A percentile compares a stretch with the other conserved stretches of the same genome.
These are phyloP conservation scores for Drosophila ironensis DNA, from an alignment of 1,140 invertebrate species.

Conservation along the genomic window DNA sequence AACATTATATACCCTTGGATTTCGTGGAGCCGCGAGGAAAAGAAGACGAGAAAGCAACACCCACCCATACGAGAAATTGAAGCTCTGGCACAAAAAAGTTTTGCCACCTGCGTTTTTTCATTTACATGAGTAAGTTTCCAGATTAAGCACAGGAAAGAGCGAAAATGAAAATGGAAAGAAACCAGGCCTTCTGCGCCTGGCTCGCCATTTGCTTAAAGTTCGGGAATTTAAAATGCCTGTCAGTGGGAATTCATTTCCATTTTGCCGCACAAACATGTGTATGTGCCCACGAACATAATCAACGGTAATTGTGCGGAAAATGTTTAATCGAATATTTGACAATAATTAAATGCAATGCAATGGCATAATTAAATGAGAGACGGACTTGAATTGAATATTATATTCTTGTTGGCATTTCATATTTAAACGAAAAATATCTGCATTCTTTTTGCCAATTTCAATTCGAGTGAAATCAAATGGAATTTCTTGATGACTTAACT, in stretches of 20 bases:
- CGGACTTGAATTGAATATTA: constrained; percentile 1
- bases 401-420: constrained; percentile 7
- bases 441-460: constrained; percentile 13
- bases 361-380: constrained; percentile 16
- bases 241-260: constrained; percentile 12
- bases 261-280: too few species aligned
- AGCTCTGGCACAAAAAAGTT: constrained; percentile 50
- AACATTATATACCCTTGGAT: too few species aligned
- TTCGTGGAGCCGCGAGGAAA: too few species aligned
- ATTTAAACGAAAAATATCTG: constrained; percentile 4
- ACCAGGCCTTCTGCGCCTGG: constrained; percentile 40
- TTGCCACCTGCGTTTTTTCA: constrained; percentile 69
- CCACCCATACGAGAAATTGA: background rate
- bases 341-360: constrained; percentile 20
- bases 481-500: constrained; percentile 42
- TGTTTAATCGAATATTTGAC: constrained; percentile 26
- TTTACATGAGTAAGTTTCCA: constrained; percentile 77
- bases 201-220: constrained; percentile 1
- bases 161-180: constrained; percentile 52
- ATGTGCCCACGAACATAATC: too few species aligned
- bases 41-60: background rate
- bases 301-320: constrained; percentile 27
- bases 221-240: constrained; percentile 12
- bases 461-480: constrained; percentile 40
- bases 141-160: constrained; percentile 48